Base-by-base conservation (phyloP, 2,113 vertebrate species). In the Panurus biarmicus region DNA sequence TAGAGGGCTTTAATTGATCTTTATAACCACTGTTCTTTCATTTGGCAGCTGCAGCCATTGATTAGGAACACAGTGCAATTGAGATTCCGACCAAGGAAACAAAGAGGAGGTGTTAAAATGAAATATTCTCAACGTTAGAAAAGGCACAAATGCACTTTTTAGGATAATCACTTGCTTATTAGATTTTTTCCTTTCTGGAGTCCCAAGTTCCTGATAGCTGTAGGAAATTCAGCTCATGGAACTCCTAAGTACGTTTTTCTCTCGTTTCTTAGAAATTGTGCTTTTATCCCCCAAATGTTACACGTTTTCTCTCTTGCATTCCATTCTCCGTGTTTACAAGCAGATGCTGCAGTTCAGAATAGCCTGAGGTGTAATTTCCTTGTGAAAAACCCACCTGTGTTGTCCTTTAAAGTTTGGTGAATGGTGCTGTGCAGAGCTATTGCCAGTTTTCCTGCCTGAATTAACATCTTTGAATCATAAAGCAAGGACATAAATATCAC, bases 391-490 rank as follows among this genome's bases (percentile, higher is more conserved):
- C 21, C 44, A 69, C 92, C 48, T 57, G 57, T 77, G 57, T 60
- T 96, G 87, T 91, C 71, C 54, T 91, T 94, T 87, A 76, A 85
- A 60, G 28, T 42, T 24, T 85, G 62, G n/a, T 76, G 89, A 94
- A 69, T 65, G 45, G 13, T 48, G 45, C 54, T 82, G 44, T 61
- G 14, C 0, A 1, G 79, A 94, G 44, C 28, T 33, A 10, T 45
- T 69, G n/a, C 58, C 73, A 31, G 15, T 60, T 81, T 71, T 85
- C 58, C 67, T 70, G 23, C 73, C 29, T 87, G 61, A 82, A 94
- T 94, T 75, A 89, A 78, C 77, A 81, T 66, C 35, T 60, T 73
- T 54, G 35, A 80, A 48, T 35, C 5, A 1, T 62, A 73, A 94
- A 92, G n/a, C 54, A 83, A 62, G 83, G 35, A 17, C 72, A 86